Base-by-base conservation (phyloP, 2,888 invertebrate species). In the Cryptophagus acutangulus region DNA sequence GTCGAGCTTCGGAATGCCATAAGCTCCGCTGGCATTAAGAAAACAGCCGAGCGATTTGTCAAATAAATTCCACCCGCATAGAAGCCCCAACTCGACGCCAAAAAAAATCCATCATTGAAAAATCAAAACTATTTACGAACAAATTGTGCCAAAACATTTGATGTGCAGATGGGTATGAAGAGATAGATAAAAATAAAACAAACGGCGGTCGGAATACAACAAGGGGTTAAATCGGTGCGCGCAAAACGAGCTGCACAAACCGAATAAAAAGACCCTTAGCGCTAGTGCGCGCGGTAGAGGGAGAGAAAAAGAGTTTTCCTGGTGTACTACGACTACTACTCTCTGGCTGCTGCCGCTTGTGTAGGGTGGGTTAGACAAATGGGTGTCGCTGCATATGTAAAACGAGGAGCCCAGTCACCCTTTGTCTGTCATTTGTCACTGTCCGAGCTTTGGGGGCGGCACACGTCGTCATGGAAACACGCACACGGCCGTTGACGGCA, bases 361-460 rank as follows among this genome's bases (percentile, higher is more conserved):
- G 28, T 49, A 48, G 57, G 59, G 58, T 52, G 58, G 60, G 63
- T 60, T 26, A 69, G 70, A 69, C 69, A 70, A 69, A 70, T 70
- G 70, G 67, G 69, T 68, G 69, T 69, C 67, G 66, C 66, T 69
- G 68, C 69, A 69, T 70, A 70, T 69, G 70, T 70, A 70, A 70
- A 69, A 66, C 70, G 67, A 66, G 66, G 61, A 63, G 61, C 64
- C 63, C 64, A 65, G 65, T 65, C 68, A 66, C 68, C 67, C 68
- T 68, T 68, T 66, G 67, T 68, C 68, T 64, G 67, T 68, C 70
- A 70, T 70, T 70, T 70, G 69, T 70, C 70, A 69, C 63, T 68
- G 70, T 69, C 68, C 66, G 53, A 57, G 54, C 55, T 54, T 51
- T 55, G 62, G 60, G 60, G 64, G 67, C 63, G 52, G 62, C 62